These are phyloP conservation scores for Diabrotica undecimpunctata DNA, from an alignment of 1,140 invertebrate genomes.

Conservation along the genomic window DNA sequence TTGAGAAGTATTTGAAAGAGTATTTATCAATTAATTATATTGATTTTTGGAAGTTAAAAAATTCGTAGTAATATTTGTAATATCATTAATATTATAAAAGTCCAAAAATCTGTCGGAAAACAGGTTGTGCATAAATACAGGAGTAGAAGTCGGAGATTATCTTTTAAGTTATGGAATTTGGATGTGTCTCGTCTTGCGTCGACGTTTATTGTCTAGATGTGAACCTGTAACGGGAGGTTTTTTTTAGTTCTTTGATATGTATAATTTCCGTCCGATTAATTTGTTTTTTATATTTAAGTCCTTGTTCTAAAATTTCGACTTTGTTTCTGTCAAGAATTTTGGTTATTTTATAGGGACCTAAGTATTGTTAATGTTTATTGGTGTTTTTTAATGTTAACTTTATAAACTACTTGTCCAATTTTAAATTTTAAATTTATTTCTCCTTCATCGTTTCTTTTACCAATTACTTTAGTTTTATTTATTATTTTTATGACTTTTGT, in stretches of 20 bases:
- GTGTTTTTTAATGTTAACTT: conserved; percentile 5
- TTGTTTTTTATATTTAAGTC: background rate
- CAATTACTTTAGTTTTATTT: background rate
- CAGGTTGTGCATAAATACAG: conserved; percentile 23
- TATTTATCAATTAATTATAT: conserved; percentile 13
- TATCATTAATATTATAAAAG: conserved; percentile 23
- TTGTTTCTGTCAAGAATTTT: conserved; percentile 12
- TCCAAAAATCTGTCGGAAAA: conserved; percentile 19
- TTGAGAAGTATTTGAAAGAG: background rate
- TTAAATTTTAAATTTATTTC: conserved; percentile 9
- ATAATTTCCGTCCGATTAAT: background rate
- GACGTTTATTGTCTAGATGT: too few species aligned
- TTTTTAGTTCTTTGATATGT: too few species aligned
- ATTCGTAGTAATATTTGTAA: conserved; percentile 2
- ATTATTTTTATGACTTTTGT: background rate
- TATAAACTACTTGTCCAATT: conserved; percentile 5
- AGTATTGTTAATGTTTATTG: conserved; percentile 6
- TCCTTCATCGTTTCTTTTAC: conserved; percentile 10
- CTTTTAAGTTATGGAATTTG: conserved; percentile 17
- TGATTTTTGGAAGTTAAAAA: conserved; percentile 16
- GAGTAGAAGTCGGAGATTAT: conserved; percentile 25
- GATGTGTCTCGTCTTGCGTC: too few species aligned
- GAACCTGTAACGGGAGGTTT: too few species aligned
- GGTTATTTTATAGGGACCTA: background rate
- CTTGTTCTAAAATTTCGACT: conserved; percentile 12